phyloP scores from a whole-genome alignment of 2,888 invertebrate genomes.

The Silvanus unidentatus region DNA sequence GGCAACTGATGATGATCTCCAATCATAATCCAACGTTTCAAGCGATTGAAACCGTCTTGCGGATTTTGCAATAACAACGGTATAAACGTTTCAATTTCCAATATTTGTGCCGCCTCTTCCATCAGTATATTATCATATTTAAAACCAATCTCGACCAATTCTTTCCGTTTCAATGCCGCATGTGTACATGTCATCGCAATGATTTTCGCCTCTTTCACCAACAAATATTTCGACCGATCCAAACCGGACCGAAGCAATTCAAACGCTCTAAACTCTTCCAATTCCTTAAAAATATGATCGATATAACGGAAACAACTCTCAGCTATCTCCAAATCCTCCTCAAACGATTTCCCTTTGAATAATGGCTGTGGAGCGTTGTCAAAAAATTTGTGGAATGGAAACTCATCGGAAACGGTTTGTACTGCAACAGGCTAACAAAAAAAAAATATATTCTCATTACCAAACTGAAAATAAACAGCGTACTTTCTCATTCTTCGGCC shows the following conservation, averaged over 20 bases:
- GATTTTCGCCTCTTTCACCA: constrained; percentile 98
- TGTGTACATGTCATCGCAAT: constrained; percentile 99
- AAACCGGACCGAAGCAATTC: constrained; percentile 91
- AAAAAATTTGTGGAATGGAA: constrained; percentile 94
- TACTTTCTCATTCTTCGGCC: constrained; percentile 47
- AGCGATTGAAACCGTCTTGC: constrained; percentile 87
- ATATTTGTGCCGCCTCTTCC: constrained; percentile 98
- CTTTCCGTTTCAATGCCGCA: constrained; percentile 93
- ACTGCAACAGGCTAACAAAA: constrained; percentile 42
- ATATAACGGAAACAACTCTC: constrained; percentile 93
- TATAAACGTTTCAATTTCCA: constrained; percentile 99
- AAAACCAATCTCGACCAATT: constrained; percentile 91
- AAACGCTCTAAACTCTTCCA: constrained; percentile 98
- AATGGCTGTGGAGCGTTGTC: constrained; percentile 88
- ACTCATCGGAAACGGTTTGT: constrained; percentile 65
- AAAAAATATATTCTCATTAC: no score
- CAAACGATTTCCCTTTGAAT: constrained; percentile 71
- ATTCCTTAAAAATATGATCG: constrained; percentile 89
- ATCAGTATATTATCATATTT: constrained; percentile 98
- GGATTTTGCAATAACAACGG: constrained; percentile 98
- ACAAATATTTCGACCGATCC: constrained; percentile 91
- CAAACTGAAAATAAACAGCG: constrained; percentile 1
- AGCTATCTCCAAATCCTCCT: constrained; percentile 83
- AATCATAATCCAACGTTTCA: constrained; percentile 99
- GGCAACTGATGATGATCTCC: constrained; percentile 99